Percentiles rank a stretch among this genome's conserved stretches.
phyloP scores from a whole-genome alignment of 2,888 invertebrate genomes.

The Stenichneumon culpator region DNA sequence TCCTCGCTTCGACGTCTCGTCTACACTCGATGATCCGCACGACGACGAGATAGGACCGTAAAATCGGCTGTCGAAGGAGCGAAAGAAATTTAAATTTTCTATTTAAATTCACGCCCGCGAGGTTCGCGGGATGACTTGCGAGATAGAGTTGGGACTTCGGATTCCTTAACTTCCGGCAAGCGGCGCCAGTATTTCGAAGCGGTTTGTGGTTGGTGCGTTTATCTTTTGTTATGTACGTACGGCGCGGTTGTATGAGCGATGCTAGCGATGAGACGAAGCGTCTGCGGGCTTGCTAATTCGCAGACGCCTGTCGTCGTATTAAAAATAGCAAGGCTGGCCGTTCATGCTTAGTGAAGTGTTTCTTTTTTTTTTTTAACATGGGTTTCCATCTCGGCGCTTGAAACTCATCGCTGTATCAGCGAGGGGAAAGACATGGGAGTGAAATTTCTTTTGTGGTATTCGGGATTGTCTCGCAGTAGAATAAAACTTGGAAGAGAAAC shows the following conservation, averaged over 20 bases:
- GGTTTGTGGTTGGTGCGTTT: conserved; percentile 16
- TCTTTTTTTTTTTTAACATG: conserved; percentile 21
- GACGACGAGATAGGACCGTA: conserved; percentile 49
- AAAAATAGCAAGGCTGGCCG: conserved; percentile 58
- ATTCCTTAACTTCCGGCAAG: conserved; percentile 63
- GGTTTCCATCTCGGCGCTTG: neutral
- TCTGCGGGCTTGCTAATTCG: conserved; percentile 59
- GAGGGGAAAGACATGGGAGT: conserved; percentile 6
- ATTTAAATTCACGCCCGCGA: conserved; percentile 43
- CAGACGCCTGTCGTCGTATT: conserved; percentile 60
- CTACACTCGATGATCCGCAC: conserved; percentile 44
- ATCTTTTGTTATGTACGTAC: conserved; percentile 30
- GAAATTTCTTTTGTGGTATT: neutral
- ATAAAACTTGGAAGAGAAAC: neutral
- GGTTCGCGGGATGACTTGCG: conserved; percentile 7
- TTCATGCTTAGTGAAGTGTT: conserved; percentile 30
- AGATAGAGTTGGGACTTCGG: conserved; percentile 25
- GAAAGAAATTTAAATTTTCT: conserved; percentile 39
- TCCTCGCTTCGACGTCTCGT: conserved; percentile 50
- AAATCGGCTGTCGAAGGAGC: conserved; percentile 40
- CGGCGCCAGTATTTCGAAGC: conserved; percentile 45
- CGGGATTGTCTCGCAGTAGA: neutral
- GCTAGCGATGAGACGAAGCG: conserved; percentile 49
- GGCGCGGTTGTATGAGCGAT: conserved; percentile 34
- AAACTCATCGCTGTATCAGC: conserved; percentile 38